Evolutionary conservation across 2,888 invertebrate species (phyloP).

Genomic region (Caenorhabditis auriculariae): DNA sequence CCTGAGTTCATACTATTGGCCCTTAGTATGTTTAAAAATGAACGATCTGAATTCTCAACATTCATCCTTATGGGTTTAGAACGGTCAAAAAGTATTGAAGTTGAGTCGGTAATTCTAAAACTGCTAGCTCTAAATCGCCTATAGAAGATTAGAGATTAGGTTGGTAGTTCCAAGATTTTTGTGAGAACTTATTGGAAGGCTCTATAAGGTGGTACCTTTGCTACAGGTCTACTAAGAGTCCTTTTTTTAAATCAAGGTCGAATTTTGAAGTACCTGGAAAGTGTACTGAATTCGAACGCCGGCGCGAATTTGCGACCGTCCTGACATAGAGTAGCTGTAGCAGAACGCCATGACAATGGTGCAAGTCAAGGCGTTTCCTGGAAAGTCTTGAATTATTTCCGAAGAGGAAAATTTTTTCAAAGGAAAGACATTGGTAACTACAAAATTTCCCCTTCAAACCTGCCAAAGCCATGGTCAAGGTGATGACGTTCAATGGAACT

Average conservation of each 20-base stretch:
- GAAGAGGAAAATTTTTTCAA: not conserved
- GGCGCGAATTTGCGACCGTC: slow-evolving; percentile 42
- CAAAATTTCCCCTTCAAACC: slow-evolving; percentile 12
- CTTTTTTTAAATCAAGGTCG: no score
- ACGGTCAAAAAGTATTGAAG: no score
- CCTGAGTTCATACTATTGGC: no score
- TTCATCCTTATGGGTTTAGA: no score
- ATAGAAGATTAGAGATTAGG: no score
- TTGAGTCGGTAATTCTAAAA: no score
- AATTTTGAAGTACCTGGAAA: slow-evolving; percentile 59
- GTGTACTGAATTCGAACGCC: slow-evolving; percentile 56
- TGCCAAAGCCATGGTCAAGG: slow-evolving; percentile 47
- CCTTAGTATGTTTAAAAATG: no score
- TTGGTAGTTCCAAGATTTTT: no score
- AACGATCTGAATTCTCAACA: no score
- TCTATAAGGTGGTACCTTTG: not conserved
- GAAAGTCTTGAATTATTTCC: slow-evolving; percentile 3
- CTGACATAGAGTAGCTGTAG: slow-evolving; percentile 56
- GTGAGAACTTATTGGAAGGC: not conserved
- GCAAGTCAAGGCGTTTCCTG: slow-evolving; percentile 53
- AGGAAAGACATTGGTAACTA: not conserved
- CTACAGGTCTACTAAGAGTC: no score
- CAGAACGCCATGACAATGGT: slow-evolving; percentile 54
- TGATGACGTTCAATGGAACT: slow-evolving; percentile 58
- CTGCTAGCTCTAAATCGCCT: no score